phyloP scores from a whole-genome alignment of 2,888 invertebrate genomes.

The Mystacides longicornis region DNA sequence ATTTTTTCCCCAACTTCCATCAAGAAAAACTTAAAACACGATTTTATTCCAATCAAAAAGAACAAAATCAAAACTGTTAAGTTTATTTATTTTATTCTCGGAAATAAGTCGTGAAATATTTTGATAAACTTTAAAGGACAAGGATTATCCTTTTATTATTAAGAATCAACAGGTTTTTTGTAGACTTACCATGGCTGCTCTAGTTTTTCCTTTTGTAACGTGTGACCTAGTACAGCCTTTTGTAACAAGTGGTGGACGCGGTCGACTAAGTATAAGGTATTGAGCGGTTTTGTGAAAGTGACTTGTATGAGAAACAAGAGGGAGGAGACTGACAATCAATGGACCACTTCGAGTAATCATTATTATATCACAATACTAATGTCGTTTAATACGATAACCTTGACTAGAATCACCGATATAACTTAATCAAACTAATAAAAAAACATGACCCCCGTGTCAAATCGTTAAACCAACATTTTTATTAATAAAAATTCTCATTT shows the following conservation, averaged over 20 bases:
- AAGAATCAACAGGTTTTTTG: constrained; percentile 12
- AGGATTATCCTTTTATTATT: too few species aligned
- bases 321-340: constrained; percentile 5
- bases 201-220: constrained; percentile 12
- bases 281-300: constrained; percentile 14
- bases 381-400: constrained; percentile 9
- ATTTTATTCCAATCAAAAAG: too few species aligned
- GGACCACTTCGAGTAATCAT: background rate
- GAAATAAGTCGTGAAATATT: too few species aligned
- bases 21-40: too few species aligned
- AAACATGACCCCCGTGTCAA: constrained; percentile 10
- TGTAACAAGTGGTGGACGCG: background rate
- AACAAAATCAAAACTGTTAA: too few species aligned
- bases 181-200: constrained; percentile 16
- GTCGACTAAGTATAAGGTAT: background rate
- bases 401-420: constrained; percentile 2
- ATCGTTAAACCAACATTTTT: background rate
- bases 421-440: background rate
- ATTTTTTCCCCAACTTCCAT: too few species aligned
- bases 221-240: constrained; percentile 10
- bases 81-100: too few species aligned
- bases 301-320: constrained; percentile 1
- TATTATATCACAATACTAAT: constrained; percentile 5
- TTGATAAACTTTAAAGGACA: too few species aligned
- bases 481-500: too few species aligned